Conservation (phyloP, 1,140 invertebrate genomes). For the Habropoda laboriosa region DNA sequence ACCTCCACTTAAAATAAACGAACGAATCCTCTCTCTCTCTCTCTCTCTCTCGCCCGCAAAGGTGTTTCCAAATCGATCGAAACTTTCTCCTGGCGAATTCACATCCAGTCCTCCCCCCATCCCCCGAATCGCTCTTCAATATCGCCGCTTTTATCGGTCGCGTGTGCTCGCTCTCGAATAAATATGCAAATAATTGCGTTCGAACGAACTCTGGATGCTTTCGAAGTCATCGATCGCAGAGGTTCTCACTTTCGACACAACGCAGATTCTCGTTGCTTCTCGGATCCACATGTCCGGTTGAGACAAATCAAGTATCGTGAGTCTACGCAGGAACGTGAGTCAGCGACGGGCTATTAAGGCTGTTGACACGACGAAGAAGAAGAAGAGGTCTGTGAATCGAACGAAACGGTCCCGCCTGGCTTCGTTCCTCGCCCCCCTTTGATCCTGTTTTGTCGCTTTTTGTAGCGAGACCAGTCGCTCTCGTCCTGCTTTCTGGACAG, state of each 20-base stretch:
- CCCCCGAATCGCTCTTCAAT: background rate
- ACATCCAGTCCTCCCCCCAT: background rate
- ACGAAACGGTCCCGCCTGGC: background rate
- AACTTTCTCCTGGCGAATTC: background rate
- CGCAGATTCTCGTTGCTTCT: constrained; percentile 5
- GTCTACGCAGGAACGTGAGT: constrained; percentile 43
- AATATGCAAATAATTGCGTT: constrained; percentile 53
- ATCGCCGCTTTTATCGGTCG: background rate
- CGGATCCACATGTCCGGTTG: background rate
- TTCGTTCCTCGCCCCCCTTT: background rate
- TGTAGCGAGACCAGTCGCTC: background rate
- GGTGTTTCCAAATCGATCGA: background rate
- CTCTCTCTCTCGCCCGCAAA: background rate
- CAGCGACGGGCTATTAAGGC: constrained; percentile 46
- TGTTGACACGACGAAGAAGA: constrained; percentile 23
- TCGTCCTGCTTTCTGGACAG: background rate
- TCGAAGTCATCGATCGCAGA: constrained; percentile 1
- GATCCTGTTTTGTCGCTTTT: constrained; percentile 19
- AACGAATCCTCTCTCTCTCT: background rate
- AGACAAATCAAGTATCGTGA: constrained; percentile 35
- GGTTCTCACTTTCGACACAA: background rate
- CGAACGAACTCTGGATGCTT: background rate
- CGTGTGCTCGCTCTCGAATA: constrained; percentile 20
- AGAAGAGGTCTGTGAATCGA: constrained; percentile 1
- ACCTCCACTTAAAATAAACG: background rate